phyloP scores from a whole-genome alignment of 2,113 vertebrate genomes.

The Oreochromis aureus region DNA sequence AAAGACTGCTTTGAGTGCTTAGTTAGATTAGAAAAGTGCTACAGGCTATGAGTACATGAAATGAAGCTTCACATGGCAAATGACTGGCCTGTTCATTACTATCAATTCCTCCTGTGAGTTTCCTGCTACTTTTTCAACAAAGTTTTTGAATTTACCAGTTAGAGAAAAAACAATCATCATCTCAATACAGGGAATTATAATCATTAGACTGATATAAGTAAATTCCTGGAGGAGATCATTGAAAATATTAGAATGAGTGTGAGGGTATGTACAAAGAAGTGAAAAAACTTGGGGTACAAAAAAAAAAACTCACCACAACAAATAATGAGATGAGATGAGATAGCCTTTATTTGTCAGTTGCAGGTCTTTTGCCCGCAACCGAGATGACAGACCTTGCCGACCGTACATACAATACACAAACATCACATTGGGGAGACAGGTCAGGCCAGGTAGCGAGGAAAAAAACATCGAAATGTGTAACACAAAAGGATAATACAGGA shows the following conservation, averaged over 20 bases:
- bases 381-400: no score
- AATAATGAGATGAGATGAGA: not conserved
- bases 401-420: no score
- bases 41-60: not conserved
- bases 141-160: not conserved
- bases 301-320: fast-evolving
- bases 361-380: no score
- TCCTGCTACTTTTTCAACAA: not conserved
- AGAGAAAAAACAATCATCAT: not conserved
- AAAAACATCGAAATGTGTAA: no score
- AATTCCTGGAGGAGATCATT: not conserved
- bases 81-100: not conserved
- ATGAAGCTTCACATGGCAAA: not conserved
- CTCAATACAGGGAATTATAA: not conserved
- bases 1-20: not conserved
- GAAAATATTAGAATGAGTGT: not conserved
- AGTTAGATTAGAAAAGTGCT: not conserved
- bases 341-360: no score
- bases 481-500: no score
- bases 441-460: no score
- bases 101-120: not conserved
- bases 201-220: not conserved
- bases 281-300: not conserved
- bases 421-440: no score
- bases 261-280: not conserved